Evolutionary conservation across 2,888 invertebrate species (phyloP).

Genomic region (Epinotia bilunana): DNA sequence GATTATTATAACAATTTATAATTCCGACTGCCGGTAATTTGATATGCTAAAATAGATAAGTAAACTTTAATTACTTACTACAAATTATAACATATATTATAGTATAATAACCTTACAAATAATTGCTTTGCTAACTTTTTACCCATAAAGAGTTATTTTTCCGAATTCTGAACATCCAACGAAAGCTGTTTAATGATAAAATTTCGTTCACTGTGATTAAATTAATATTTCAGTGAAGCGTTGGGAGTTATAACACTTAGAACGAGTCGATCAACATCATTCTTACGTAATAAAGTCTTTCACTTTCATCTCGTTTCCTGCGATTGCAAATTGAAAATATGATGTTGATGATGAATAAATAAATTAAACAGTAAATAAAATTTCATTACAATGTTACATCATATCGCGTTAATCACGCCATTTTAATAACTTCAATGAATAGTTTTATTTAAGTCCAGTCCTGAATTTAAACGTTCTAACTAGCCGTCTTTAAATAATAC

Average conservation of each 20-base stretch:
- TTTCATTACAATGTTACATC: not conserved
- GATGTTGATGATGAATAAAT: not conserved
- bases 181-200: not conserved
- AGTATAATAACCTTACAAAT: too few relatives aligned
- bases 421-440: not conserved
- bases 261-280: slow-evolving; percentile 12
- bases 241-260: slow-evolving; percentile 9
- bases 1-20: too few relatives aligned
- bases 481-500: too few relatives aligned
- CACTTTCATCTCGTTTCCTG: slow-evolving; percentile 12
- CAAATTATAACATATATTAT: too few relatives aligned
- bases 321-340: slow-evolving; percentile 11
- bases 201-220: not conserved
- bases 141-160: not conserved
- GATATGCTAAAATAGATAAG: too few relatives aligned
- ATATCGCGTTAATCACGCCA: not conserved
- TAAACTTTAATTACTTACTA: too few relatives aligned
- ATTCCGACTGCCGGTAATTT: too few relatives aligned
- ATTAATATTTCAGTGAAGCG: slow-evolving; percentile 1
- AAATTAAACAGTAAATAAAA: slow-evolving; percentile 1
- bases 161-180: not conserved
- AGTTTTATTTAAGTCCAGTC: not conserved
- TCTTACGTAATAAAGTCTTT: not conserved
- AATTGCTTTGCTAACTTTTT: not conserved
- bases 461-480: not conserved